Evolutionary conservation across 2,113 vertebrate species (phyloP).

Genomic region (Misgurnus anguillicaudatus): DNA sequence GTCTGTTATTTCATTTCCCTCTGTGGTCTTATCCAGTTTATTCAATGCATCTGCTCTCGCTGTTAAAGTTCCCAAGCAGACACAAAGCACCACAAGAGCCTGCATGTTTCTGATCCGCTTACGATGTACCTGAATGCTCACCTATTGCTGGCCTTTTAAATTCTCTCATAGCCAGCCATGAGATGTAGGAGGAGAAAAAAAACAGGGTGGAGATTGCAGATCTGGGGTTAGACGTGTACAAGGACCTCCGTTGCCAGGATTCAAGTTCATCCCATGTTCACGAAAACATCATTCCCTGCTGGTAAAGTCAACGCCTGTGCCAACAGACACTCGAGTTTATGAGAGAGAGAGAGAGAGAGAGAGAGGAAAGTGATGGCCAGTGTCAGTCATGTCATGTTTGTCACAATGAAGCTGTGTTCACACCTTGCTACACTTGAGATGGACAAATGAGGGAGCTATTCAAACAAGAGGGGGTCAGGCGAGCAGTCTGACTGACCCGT

Average conservation of each 20-base stretch:
- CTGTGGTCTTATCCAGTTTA: conserved; percentile 1
- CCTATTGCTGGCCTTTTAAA: conserved; percentile 48
- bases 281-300: conserved; percentile 41
- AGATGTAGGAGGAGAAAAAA: conserved; percentile 38
- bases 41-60: conserved; percentile 15
- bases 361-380: conserved; percentile 26
- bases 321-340: conserved; percentile 24
- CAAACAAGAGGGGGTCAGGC: conserved; percentile 50
- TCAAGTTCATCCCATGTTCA: conserved; percentile 41
- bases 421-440: conserved; percentile 49
- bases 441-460: conserved; percentile 43
- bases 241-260: conserved; percentile 55
- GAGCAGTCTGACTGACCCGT: conserved; percentile 39
- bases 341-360: conserved; percentile 1
- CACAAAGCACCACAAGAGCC: conserved; percentile 28
- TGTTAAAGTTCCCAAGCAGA: conserved; percentile 38
- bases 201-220: conserved; percentile 40
- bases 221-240: conserved; percentile 46
- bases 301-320: conserved; percentile 42
- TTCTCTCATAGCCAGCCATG: conserved; percentile 18
- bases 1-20: conserved; percentile 9
- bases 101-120: conserved; percentile 49
- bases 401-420: conserved; percentile 40
- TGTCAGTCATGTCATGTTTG: conserved; percentile 31
- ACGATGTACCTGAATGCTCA: conserved; percentile 42